These are phyloP conservation scores for Schizopygopsis pylzovi DNA, from an alignment of 2,797 vertebrate genomes.

Conservation along the genomic window DNA sequence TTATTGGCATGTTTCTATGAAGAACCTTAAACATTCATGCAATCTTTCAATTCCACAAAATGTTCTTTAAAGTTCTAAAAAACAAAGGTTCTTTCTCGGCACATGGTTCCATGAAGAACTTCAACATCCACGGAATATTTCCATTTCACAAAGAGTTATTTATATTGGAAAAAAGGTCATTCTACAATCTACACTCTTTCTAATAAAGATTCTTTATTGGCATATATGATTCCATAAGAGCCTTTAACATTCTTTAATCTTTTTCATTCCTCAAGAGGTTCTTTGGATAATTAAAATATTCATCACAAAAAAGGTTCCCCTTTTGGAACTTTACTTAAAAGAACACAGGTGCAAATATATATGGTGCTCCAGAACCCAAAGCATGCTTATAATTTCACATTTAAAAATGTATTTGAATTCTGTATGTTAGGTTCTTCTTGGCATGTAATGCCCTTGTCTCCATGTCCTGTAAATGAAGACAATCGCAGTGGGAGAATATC, in stretches of 20 bases:
- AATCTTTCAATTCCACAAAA: neutral
- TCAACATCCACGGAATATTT: neutral
- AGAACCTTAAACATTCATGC: neutral
- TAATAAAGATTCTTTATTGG: neutral
- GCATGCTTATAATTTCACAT: neutral
- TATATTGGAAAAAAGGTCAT: neutral
- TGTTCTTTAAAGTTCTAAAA: neutral
- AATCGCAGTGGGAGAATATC: neutral
- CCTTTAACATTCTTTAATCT: neutral
- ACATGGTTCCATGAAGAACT: neutral
- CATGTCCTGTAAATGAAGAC: neutral
- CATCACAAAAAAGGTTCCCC: neutral
- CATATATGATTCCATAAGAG: neutral
- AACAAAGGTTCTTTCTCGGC: neutral
- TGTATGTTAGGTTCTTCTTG: neutral
- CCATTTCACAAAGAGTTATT: neutral
- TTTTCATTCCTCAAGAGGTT: neutral
- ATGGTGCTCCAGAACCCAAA: neutral
- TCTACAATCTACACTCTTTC: neutral
- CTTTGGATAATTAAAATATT: neutral
- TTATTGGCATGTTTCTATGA: neutral
- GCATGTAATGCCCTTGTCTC: neutral
- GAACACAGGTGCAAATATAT: neutral
- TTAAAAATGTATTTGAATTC: neutral
- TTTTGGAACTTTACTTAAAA: neutral